These are phyloP conservation scores for Eupithecia dodoneata DNA, from an alignment of 2,888 invertebrate genomes.

Conservation along the genomic window DNA sequence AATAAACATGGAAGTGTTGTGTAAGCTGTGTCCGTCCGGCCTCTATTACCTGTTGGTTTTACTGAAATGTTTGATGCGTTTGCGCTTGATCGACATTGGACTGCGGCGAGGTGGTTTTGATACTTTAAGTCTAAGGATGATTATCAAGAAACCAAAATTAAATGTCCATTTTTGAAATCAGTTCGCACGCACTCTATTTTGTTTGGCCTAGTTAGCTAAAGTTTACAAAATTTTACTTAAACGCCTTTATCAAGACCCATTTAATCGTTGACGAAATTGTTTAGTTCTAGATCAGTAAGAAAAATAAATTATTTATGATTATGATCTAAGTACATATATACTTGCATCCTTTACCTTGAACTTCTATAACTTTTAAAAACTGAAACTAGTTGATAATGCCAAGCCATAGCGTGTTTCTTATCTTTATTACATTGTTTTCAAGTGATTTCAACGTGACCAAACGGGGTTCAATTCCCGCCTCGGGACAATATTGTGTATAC, in stretches of 20 bases:
- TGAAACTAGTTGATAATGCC: neutral
- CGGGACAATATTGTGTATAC: too few relatives aligned
- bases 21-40: conserved; percentile 51
- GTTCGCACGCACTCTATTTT: too few relatives aligned
- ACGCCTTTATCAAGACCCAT: neutral
- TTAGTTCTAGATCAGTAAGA: too few relatives aligned
- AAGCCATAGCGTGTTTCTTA: neutral
- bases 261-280: neutral
- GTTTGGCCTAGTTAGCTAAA: too few relatives aligned
- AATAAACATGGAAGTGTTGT: conserved; percentile 66
- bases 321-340: too few relatives aligned
- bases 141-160: neutral
- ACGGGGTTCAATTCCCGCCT: too few relatives aligned
- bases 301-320: too few relatives aligned
- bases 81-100: conserved; percentile 72
- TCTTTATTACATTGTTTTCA: neutral
- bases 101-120: conserved; percentile 46
- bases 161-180: too few relatives aligned
- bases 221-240: too few relatives aligned
- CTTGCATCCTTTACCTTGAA: too few relatives aligned
- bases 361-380: neutral
- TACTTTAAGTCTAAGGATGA: conserved; percentile 39
- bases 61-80: conserved; percentile 79
- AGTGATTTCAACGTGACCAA: too few relatives aligned
- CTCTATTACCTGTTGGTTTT: conserved; percentile 80